Evolutionary conservation across 2,113 vertebrate genomes (phyloP).

Genomic region (Macrotus californicus): DNA sequence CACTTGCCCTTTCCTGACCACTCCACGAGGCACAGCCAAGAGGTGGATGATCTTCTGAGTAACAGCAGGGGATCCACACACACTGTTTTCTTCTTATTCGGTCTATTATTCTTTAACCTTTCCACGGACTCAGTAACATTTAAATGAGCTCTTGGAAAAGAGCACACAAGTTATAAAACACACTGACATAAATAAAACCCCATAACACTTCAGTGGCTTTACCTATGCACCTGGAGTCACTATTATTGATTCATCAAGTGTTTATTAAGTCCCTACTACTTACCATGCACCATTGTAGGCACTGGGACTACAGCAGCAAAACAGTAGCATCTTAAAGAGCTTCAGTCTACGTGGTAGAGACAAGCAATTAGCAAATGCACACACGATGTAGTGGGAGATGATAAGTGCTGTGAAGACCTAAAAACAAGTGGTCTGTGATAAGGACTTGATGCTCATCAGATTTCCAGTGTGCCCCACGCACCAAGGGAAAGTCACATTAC

Average conservation of each 20-base stretch:
- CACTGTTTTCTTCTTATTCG: slow-evolving; percentile 30
- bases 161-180: slow-evolving; percentile 24
- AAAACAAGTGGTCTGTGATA: neutral
- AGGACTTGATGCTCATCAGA: neutral
- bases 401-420: neutral
- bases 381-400: neutral
- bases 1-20: neutral
- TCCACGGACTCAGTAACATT: slow-evolving; percentile 17
- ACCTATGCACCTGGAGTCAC: neutral
- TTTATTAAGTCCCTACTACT: neutral
- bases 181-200: neutral
- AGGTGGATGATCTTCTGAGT: neutral
- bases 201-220: neutral
- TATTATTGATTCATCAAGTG: neutral
- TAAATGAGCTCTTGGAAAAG: slow-evolving; percentile 45
- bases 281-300: neutral
- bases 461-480: neutral
- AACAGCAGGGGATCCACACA: neutral
- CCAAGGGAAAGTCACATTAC: neutral
- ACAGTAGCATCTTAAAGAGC: neutral
- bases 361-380: neutral
- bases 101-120: slow-evolving; percentile 40
- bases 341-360: neutral
- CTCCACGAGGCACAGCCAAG: neutral
- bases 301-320: neutral